phyloP scores from a whole-genome alignment of 2,888 invertebrate genomes.

The Orchesellides sinensis region DNA sequence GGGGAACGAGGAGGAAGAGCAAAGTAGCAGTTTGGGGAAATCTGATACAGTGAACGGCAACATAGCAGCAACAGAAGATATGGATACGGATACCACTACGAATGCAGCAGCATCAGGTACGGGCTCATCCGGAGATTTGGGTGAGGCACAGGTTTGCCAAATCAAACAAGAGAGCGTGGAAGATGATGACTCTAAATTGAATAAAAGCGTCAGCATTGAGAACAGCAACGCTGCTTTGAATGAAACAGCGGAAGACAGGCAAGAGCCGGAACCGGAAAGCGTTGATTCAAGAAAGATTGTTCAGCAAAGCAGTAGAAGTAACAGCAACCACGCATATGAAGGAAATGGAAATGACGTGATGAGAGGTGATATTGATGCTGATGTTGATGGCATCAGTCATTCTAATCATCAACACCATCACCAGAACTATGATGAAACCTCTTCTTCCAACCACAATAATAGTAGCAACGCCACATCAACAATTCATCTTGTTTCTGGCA shows the following conservation, averaged over 20 bases:
- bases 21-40: constrained; percentile 6
- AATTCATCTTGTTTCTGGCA: constrained; percentile 46
- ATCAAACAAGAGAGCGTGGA: constrained; percentile 51
- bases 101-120: constrained; percentile 5
- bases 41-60: neutral
- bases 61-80: neutral
- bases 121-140: constrained; percentile 37
- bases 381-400: constrained; percentile 11
- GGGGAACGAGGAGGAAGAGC: neutral
- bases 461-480: constrained; percentile 23
- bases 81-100: neutral
- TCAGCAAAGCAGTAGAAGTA: constrained; percentile 39
- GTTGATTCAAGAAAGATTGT: constrained; percentile 56
- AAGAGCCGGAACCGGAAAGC: constrained; percentile 73
- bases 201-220: neutral
- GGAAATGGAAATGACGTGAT: constrained; percentile 72
- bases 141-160: constrained; percentile 38
- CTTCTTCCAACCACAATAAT: neutral
- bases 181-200: constrained; percentile 23
- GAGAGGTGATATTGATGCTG: constrained; percentile 33
- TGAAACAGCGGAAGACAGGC: constrained; percentile 35
- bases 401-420: constrained; percentile 23
- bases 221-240: neutral
- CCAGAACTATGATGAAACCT: too few species aligned
- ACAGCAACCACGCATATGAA: constrained; percentile 47